Evolutionary conservation across 2,888 invertebrate species (phyloP), one percentile per base, ranked within the genome.

Genomic region (Linhomoeus sp.): DNA sequence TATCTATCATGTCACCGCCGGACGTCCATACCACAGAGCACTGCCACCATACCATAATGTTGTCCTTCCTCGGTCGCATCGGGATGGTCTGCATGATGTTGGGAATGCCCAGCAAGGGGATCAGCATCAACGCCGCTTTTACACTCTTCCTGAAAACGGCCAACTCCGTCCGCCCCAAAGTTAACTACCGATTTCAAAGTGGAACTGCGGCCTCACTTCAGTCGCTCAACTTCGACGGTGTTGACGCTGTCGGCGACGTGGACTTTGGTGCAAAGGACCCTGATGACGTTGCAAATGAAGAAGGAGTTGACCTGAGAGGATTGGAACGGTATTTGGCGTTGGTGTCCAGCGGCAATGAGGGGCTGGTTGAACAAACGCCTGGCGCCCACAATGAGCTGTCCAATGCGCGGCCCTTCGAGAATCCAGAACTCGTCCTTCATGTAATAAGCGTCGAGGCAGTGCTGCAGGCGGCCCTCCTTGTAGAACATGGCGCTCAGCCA

Each of bases 391-490:
- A 79, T 62, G 55, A 88, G 78, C 23, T 86, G 77, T 2, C 74
- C 74, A 49, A 81, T 72, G 45, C 88, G 71, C 0, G 87, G 87
- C 23, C 80, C 86, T 67, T 90, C 87, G 25, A 87, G 69, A 53
- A 88, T 81, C 86, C 87, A 88, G 48, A 60, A 63, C 26, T 60
- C 61, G 19, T 56, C 53, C 40, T 62, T 57, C 47, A 63, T 48
- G 53, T 63, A 63, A 47, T 63, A 63, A 12, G 55, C 53, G 20
- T 64, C 64, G 1, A 63, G 52, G 50, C 64, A 63, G 24, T 58
- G 48, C 45, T 58, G 54, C 24, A 61, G 57, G 47, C 58, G 57
- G 40, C 56, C 61, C 3, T 53, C 52, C 44, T 59, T 57, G 46
- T 57, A 58, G 41, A 55, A 42, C 20, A 59, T n/a, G n/a, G n/a